Base-by-base conservation (phyloP, 2,888 invertebrate genomes). In the Polia nebulosa region DNA sequence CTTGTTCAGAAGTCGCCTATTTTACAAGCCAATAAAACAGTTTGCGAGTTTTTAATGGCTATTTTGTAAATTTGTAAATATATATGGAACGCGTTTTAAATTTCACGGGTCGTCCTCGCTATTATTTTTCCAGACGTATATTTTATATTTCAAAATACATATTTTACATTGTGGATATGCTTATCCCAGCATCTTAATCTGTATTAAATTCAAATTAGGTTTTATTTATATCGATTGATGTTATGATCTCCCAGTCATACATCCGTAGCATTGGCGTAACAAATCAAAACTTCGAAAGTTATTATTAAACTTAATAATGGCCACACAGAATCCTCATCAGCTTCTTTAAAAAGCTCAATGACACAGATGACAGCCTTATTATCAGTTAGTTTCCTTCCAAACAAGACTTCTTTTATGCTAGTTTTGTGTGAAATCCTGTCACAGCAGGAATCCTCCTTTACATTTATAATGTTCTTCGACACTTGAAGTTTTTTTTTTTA, bases 31-130 rank as follows among this genome's bases (percentile, higher is more conserved):
- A 88, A 90, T 93, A 92, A 93, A 92, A n/a, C 81, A 83, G 85
- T 90, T 93, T 93, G 93, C 93, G 80, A 93, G 92, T 90, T 88
- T 88, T 89, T 89, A 88, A 91, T 89, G 87, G 85, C 73, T 76
- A 67, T 87, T 89, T 89, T 85, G 83, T 86, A 76, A 72, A 53
- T 59, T 78, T 78, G n/a, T n/a, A n/a, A 73, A 75, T 79, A 84
- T 86, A 87, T 88, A 75, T 78, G 78, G 73, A 75, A 69, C 69
- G 67, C 41, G 52, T 77, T 58, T 74, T 29, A 73, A 77, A 72
- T 63, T 65, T 78, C 64, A 67, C 53, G 49, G 55, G 8, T 58
- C 34, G 49, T 51, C 27, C 32, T 62, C 17, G 34, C 68, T 60
- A n/a, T 60, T 65, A 55, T 49, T 49, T 60, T 45, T 58, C 44